Base-by-base conservation (phyloP, 1,140 invertebrate species). In the Aricia agestis region DNA sequence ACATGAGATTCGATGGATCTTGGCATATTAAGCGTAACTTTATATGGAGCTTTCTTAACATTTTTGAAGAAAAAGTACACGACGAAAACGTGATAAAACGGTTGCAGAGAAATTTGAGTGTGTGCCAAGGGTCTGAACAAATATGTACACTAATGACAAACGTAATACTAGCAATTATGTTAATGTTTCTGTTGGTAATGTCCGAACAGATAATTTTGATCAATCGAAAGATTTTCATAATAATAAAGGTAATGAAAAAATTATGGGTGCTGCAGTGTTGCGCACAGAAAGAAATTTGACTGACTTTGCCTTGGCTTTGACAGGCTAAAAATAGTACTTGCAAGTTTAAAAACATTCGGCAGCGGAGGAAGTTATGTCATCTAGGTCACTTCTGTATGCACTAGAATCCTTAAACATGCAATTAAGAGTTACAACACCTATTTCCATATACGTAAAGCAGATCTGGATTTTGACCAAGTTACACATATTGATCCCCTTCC, bases 11-110 rank as follows among this genome's bases (percentile, higher is more conserved):
- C 58, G 15, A 19, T 18, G 58, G 7, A 7, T 19, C 59, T 63
- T 63, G 59, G 25, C 59, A 63, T 59, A 59, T 63, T 63, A 19
- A 63, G 17, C 19, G 18, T 11, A 52, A 19, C 59, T 63, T 25
- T 59, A 52, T 63, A 63, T 19, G 59, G 59, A 19, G 18, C 59
- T 63, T 63, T 63, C 59, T 63, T 63, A 25, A 63, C 17, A 19
- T 19, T 19, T 19, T 19, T 19, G 18, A 63, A 63, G 59, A 63
- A 63, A 63, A 63, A 63, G 59, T 63, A 63, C 59, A 25, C 19
- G 59, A 63, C 19, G 19, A 63, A 63, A 63, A 18, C 17, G 59
- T 63, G 59, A 11, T 25, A 25, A 59, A 25, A 63, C 59, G 18
- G 11, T 63, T 25, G 18, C 59, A 10, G 19, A 63, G 59, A 63